A percentile compares a stretch with the other conserved stretches of the same genome.
These are phyloP conservation scores for Eulemur coronatus DNA, from an alignment of 2,797 vertebrate species.

Conservation along the genomic window DNA sequence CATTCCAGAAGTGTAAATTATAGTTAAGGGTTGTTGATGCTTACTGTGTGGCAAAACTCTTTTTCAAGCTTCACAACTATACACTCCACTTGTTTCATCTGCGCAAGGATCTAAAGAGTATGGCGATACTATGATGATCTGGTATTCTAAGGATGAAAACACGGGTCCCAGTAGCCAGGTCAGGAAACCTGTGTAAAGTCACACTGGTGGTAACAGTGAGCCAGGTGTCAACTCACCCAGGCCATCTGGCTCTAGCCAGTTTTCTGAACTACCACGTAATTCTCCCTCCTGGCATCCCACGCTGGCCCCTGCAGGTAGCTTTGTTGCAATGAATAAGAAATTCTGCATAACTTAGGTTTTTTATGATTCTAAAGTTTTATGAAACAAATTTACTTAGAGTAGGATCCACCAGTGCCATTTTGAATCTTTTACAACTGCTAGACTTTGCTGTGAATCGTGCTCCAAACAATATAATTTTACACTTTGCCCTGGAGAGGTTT, in stretches of 20 bases:
- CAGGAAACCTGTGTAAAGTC: background rate
- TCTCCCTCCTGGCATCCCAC: background rate
- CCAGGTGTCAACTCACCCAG: background rate
- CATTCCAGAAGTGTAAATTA: background rate
- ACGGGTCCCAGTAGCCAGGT: background rate
- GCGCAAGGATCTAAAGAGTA: background rate
- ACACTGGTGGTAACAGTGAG: background rate
- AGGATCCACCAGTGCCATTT: too few species aligned
- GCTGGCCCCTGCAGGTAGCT: background rate
- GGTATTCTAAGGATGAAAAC: background rate
- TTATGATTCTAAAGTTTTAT: background rate
- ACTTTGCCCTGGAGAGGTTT: background rate
- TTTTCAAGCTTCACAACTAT: background rate
- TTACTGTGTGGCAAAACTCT: rapidly evolving
- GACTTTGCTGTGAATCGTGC: background rate
- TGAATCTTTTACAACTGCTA: background rate
- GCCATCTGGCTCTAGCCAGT: background rate
- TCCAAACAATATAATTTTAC: background rate
- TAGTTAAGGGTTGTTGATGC: background rate
- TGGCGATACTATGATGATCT: background rate
- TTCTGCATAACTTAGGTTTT: background rate
- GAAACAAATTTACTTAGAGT: background rate
- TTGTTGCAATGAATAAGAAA: background rate
- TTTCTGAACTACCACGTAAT: background rate
- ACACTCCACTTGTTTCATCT: background rate